Conservation (phyloP, 2,888 invertebrate genomes). For the Charanyca ferruginea region DNA sequence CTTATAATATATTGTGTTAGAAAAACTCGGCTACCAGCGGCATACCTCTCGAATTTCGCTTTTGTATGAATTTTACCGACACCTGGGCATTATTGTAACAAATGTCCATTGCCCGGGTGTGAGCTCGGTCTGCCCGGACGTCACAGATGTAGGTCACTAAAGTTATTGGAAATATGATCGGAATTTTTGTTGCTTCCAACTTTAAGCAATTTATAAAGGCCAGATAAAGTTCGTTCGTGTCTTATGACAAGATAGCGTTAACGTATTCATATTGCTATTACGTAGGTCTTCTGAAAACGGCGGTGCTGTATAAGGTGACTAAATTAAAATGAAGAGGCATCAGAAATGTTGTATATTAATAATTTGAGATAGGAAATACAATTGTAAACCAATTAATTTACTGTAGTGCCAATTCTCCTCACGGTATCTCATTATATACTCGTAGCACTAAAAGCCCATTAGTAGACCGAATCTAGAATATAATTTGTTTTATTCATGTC, state of each 20-base stretch:
- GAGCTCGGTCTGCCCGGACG: slow-evolving; percentile 15
- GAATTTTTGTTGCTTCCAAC: slow-evolving; percentile 30
- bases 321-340: too few relatives aligned
- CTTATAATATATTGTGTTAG: slow-evolving; percentile 8
- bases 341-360: not conserved
- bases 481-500: not conserved
- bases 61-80: slow-evolving; percentile 35
- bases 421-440: slow-evolving; percentile 1
- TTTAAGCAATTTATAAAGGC: slow-evolving; percentile 34
- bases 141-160: slow-evolving; percentile 53
- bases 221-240: slow-evolving; percentile 3
- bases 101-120: slow-evolving; percentile 44
- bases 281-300: not conserved
- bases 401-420: not conserved
- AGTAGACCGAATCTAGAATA: slow-evolving; percentile 6
- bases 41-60: slow-evolving; percentile 18
- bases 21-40: slow-evolving; percentile 7
- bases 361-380: not conserved
- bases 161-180: slow-evolving; percentile 36
- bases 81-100: slow-evolving; percentile 44
- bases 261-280: not conserved
- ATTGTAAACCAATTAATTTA: not conserved
- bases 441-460: not conserved
- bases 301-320: not conserved
- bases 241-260: not conserved